Evolutionary conservation across 2,797 vertebrate genomes (phyloP), one percentile per base, ranked within the genome.

Genomic region (Rhyacichthys aspro): DNA sequence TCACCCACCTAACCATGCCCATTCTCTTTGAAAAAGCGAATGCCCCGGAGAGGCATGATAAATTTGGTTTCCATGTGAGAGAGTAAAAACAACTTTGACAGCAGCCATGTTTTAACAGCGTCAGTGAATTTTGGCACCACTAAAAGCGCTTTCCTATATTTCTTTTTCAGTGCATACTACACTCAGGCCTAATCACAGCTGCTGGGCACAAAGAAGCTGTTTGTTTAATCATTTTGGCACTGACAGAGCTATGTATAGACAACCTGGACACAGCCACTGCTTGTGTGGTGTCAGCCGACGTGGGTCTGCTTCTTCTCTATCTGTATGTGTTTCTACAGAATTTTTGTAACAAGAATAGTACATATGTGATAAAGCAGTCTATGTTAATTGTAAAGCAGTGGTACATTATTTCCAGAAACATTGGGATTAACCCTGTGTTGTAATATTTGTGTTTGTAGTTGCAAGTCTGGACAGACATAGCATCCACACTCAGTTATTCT

Each of bases 151-250:
- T 82, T 83, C 67, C 81, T 83, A 78, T 79, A 78, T 83, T 79
- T 85, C 84, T 76, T 82, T 82, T 81, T 83, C 72, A 79, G 60
- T 76, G 76, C 82, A 83, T 75, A 78, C 77, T 82, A 76, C 82
- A 86, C 65, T 23, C 36, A 15, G 47, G 78, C 79, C 78, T 86
- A 90, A 90, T 90, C 85, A 90, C 80, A 78, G 76, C 83, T 65
- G 70, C 76, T 49, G 74, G 36, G 82, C 79, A 90, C 85, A 90
- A 90, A 90, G 87, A 76, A 70, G 76, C 68, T 78, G 78, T 87
- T 91, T 91, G 87, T 91, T 88, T 90, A 88, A 89, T 90, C 82
- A 82, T 82, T 87, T 87, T 83, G 84, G 80, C 82, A 63, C 76
- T 44, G 85, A 76, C 67, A n/a, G 54, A 67, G 68, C 71, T 80